Evolutionary conservation across 2,113 vertebrate genomes (phyloP).

Genomic region (Smithornis capensis): DNA sequence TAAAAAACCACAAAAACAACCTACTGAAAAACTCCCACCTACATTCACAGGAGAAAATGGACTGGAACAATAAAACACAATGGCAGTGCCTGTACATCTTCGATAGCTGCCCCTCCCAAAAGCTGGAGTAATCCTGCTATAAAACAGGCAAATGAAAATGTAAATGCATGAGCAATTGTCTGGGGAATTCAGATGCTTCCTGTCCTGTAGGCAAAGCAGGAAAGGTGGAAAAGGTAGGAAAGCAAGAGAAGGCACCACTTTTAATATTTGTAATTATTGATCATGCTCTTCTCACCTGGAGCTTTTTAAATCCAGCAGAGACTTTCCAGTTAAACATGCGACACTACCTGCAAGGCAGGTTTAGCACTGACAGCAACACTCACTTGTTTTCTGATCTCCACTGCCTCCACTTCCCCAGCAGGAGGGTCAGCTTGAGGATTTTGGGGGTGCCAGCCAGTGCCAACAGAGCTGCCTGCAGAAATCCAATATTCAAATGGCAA

Average conservation of each 20-base stretch:
- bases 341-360: not conserved
- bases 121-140: constrained; percentile 3
- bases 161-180: constrained; percentile 4
- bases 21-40: constrained; percentile 41
- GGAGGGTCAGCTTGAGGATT: not conserved
- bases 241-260: not conserved
- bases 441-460: not conserved
- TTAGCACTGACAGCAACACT: not conserved
- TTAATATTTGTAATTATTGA: not conserved
- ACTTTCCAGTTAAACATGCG: not conserved
- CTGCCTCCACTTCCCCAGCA: not conserved
- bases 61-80: constrained; percentile 51
- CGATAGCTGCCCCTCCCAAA: constrained; percentile 48
- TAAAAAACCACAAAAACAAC: not conserved
- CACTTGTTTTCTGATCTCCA: accelerated
- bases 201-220: constrained; percentile 13
- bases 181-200: not conserved
- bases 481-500: not conserved
- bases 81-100: not conserved
- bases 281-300: not conserved
- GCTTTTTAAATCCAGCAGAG: not conserved
- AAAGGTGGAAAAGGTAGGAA: not conserved
- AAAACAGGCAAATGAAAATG: constrained; percentile 55
- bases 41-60: constrained; percentile 32
- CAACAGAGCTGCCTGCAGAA: not conserved